Evolutionary conservation across 37 sponge, comb jelly and placozoan species (phyloP), one percentile per base, ranked within the genome.

Genomic region (Amphimedon queenslandica): DNA sequence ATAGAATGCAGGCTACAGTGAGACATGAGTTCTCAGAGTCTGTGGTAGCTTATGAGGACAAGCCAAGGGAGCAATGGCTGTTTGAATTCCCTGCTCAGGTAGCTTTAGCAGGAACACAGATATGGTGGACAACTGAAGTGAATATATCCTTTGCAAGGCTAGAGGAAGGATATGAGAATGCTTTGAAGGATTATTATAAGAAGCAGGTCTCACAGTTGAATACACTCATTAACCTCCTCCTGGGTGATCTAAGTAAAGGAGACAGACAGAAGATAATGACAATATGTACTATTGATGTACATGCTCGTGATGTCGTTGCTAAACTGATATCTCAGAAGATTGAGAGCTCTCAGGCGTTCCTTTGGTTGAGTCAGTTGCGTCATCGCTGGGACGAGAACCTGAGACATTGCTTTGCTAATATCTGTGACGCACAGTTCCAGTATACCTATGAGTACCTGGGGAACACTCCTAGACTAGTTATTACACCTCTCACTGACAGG

Each of bases 111-210:
- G 82, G 83, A 8, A 94, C 96, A 58, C 99, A 97, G 81, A 86
- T 97, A 64, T 97, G 99, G 99, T 97, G 99, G 99, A 91, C 92
- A 40, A 91, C 95, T 30, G 99, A 97, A 72, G 95, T 97, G 10
- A 88, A 88, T 55, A 79, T 97, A 13, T 92, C 95, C 58, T 94
- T 97, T 39, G 34, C 76, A 30, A 78, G 99, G 28, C 70, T 97
- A 78, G 99, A 97, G 72, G 99, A 97, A 63, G 99, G 99, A 55
- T 97, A 92, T 68, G 99, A 97, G 70, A 97, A 91, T 66, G 95
- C 99, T 30, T 68, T 97, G 67, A 94, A 94, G 78, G 99, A 97
- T 61, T 97, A 97, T 80, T 91, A 89, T 79, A 97, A 97, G 99
- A 97, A 97, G 69, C 99, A 94, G 51, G 95, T 94, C 24, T 47